phyloP scores from a whole-genome alignment of 2,797 vertebrate genomes.

The Esox lucius region DNA sequence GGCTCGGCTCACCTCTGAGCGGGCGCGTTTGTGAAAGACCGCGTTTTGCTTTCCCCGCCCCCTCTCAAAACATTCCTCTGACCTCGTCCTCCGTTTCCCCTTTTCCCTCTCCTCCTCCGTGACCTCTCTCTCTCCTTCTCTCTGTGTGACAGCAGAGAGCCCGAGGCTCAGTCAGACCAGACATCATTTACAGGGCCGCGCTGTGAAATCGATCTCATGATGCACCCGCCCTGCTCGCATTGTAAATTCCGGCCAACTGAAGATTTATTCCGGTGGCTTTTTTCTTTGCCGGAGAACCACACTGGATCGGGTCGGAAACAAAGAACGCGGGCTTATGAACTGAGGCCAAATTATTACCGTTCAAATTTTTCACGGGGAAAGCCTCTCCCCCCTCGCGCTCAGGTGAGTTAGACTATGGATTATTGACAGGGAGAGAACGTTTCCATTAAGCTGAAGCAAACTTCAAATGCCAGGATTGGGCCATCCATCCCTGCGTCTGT shows the following conservation, averaged over 20 bases:
- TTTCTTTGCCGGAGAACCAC: conserved; percentile 32
- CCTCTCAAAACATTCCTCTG: conserved; percentile 35
- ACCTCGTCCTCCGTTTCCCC: neutral
- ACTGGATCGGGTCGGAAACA: conserved; percentile 47
- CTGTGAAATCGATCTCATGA: conserved; percentile 72
- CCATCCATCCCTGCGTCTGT: conserved; percentile 64
- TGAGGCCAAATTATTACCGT: conserved; percentile 50
- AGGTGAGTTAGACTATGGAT: conserved; percentile 37
- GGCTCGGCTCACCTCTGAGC: conserved; percentile 47
- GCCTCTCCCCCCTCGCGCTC: conserved; percentile 19
- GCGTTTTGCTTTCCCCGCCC: conserved; percentile 41
- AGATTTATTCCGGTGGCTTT: conserved; percentile 72
- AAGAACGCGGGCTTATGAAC: conserved; percentile 45
- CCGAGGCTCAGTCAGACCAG: conserved; percentile 57
- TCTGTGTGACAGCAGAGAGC: conserved; percentile 36
- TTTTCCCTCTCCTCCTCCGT: conserved; percentile 20
- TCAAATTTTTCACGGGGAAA: conserved; percentile 50
- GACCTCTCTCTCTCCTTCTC: conserved; percentile 1
- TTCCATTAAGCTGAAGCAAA: conserved; percentile 67
- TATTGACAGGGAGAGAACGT: conserved; percentile 56
- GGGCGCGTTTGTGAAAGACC: conserved; percentile 54
- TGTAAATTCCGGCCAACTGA: conserved; percentile 58
- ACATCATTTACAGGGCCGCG: conserved; percentile 69
- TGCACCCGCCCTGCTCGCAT: conserved; percentile 38
- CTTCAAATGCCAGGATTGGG: conserved; percentile 56